phyloP scores from a whole-genome alignment of 2,797 vertebrate genomes.

The Malurus splendens region DNA sequence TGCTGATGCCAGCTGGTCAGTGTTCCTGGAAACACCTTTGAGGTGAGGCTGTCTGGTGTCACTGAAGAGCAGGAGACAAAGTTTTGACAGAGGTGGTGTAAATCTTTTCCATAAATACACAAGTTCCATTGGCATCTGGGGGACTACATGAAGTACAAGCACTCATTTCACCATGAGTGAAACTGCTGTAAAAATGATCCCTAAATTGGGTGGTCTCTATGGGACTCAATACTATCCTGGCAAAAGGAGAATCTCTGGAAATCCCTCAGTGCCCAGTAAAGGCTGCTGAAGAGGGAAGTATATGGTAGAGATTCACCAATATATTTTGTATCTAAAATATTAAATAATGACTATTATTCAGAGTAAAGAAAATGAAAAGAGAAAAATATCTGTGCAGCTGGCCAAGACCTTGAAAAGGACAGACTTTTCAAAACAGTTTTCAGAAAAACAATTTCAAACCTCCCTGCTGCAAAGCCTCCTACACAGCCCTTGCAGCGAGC shows the following conservation, averaged over 20 bases:
- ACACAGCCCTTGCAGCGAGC: conserved; percentile 31
- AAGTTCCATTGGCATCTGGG: background rate
- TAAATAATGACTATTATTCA: background rate
- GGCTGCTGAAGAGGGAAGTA: background rate
- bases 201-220: background rate
- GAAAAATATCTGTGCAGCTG: conserved; percentile 25
- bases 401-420: conserved; percentile 33
- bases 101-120: background rate
- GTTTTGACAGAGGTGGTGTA: background rate
- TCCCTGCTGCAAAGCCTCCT: conserved; percentile 42
- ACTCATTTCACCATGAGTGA: background rate
- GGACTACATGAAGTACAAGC: background rate
- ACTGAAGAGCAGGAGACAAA: background rate
- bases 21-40: background rate
- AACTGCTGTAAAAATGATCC: background rate
- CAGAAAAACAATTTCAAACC: conserved; percentile 17
- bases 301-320: background rate
- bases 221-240: background rate
- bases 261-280: background rate
- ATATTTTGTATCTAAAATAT: background rate
- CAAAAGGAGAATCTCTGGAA: background rate
- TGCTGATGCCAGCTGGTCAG: background rate
- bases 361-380: background rate
- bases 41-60: background rate
- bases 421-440: background rate